phyloP scores from a whole-genome alignment of 2,888 invertebrate genomes.

The Bhutanitis thaidina region DNA sequence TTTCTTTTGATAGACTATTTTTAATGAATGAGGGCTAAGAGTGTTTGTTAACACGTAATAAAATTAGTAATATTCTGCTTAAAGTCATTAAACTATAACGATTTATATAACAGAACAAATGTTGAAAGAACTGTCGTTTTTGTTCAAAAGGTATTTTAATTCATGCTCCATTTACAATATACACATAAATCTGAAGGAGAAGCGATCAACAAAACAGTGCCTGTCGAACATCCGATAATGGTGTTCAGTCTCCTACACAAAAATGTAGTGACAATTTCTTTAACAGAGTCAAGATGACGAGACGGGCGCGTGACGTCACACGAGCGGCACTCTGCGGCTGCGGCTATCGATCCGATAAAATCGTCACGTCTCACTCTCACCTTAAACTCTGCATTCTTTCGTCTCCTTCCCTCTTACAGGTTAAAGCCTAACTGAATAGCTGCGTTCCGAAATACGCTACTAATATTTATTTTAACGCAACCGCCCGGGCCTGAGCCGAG shows the following conservation, averaged over 20 bases:
- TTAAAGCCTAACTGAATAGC: conserved; percentile 57
- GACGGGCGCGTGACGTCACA: conserved; percentile 75
- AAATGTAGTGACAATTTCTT: conserved; percentile 74
- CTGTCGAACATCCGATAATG: conserved; percentile 29
- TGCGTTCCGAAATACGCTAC: conserved; percentile 75
- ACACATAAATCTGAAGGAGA: conserved; percentile 21
- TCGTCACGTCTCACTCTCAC: conserved; percentile 60
- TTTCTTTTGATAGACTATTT: too few relatives aligned
- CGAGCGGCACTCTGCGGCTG: conserved; percentile 76
- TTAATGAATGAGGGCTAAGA: too few relatives aligned
- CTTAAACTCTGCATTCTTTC: conserved; percentile 40
- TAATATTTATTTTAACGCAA: conserved; percentile 79
- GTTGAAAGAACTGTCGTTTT: not conserved
- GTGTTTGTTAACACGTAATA: too few relatives aligned
- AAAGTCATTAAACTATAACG: not conserved
- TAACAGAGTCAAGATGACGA: conserved; percentile 76
- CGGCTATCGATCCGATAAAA: conserved; percentile 76
- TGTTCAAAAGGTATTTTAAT: conserved; percentile 16
- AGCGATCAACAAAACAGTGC: conserved; percentile 21
- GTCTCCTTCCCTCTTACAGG: conserved; percentile 52
- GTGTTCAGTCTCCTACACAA: conserved; percentile 41
- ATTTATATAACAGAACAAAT: not conserved
- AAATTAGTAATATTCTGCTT: too few relatives aligned
- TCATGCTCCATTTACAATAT: conserved; percentile 18
- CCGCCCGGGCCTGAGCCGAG: conserved; percentile 50